Conservation (phyloP, 2,113 vertebrate genomes). For the Brienomyrus longianalis region DNA sequence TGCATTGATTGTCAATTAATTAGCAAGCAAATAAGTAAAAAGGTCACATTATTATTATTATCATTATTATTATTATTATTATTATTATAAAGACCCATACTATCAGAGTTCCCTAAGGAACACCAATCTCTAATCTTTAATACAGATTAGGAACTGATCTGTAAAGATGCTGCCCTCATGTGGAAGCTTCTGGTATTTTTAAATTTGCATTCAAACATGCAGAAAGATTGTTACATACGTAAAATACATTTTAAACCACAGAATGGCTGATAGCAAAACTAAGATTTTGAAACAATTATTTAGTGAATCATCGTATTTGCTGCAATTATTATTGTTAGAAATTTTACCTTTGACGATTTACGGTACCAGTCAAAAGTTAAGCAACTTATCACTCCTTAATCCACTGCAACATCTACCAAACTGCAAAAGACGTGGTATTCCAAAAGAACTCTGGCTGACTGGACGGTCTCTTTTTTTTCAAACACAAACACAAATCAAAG, state of each 20-base stretch:
- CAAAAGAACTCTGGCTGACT: neutral
- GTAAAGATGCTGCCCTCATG: conserved; percentile 9
- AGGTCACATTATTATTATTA: neutral
- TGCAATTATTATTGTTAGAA: neutral
- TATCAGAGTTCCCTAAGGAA: neutral
- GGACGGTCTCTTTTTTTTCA: neutral
- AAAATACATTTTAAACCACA: neutral
- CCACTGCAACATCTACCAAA: neutral
- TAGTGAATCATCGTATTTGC: neutral
- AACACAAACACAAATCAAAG: neutral
- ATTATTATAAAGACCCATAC: neutral
- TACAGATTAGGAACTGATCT: neutral
- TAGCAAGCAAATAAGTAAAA: neutral
- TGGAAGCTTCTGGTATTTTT: conserved; percentile 1
- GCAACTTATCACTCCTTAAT: neutral
- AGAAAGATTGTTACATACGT: neutral
- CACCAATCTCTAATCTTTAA: neutral
- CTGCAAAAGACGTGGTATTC: neutral
- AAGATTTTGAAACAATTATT: neutral
- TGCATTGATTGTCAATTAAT: neutral
- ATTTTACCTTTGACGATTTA: neutral
- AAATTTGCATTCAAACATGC: neutral
- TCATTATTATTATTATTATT: neutral
- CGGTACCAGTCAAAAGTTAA: neutral
- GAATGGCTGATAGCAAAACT: neutral